Conservation (phyloP, 1,140 invertebrate species). For the Semibalanus balanoides region DNA sequence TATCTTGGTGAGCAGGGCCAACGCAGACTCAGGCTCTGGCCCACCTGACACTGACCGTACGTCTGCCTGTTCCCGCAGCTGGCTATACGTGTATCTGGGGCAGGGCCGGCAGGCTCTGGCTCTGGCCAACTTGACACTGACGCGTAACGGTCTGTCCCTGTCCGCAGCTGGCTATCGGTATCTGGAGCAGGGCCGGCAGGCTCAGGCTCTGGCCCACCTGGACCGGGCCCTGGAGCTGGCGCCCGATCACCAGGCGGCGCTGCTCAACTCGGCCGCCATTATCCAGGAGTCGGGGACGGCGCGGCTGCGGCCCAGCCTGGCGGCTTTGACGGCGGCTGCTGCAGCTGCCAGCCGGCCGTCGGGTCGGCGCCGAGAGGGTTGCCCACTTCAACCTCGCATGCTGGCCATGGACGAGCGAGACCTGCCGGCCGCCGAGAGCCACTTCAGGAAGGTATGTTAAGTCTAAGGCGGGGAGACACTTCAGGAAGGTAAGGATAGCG, state of each 20-base stretch:
- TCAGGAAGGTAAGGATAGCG: too few relatives aligned
- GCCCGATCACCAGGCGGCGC: constrained; percentile 84
- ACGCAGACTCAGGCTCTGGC: too few relatives aligned
- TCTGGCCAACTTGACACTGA: too few relatives aligned
- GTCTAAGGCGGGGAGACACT: too few relatives aligned
- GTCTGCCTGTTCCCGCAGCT: too few relatives aligned
- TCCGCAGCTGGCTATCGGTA: not conserved
- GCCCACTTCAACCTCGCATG: constrained; percentile 90
- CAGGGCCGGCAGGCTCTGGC: too few relatives aligned
- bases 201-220: constrained; percentile 76
- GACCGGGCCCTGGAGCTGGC: constrained; percentile 85
- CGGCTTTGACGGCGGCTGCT: constrained; percentile 65
- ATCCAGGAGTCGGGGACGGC: constrained; percentile 71
- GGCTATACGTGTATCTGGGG: constrained; percentile 2
- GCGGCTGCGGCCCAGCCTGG: constrained; percentile 57
- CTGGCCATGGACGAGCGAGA: constrained; percentile 88
- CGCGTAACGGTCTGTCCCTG: too few relatives aligned
- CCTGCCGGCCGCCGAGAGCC: constrained; percentile 68
- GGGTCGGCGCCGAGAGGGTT: constrained; percentile 50
- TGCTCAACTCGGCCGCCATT: constrained; percentile 88
- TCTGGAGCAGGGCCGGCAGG: constrained; percentile 49
- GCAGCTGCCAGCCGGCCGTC: constrained; percentile 42
- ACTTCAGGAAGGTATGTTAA: constrained; percentile 65
- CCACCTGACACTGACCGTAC: too few relatives aligned
- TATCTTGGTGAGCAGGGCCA: too few relatives aligned